These are phyloP conservation scores for Catalaphyllia jardinei DNA, from an alignment of 64 coral and sea anemone species.

Conservation along the genomic window DNA sequence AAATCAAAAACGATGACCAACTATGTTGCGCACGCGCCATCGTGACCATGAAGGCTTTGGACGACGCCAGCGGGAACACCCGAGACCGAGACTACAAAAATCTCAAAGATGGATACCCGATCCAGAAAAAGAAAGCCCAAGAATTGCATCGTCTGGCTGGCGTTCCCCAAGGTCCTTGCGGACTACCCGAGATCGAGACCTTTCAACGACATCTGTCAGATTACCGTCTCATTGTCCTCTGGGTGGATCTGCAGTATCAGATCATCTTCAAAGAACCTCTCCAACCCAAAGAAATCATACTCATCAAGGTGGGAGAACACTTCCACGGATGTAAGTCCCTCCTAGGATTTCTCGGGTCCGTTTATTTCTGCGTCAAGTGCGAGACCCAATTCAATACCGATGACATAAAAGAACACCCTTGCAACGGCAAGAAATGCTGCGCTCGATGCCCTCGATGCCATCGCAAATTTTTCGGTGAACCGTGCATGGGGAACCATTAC, in stretches of 20 bases:
- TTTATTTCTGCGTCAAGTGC: not conserved
- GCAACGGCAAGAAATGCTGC: not conserved
- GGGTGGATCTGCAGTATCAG: slow-evolving; percentile 27
- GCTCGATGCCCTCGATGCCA: not conserved
- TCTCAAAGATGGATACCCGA: too few relatives aligned
- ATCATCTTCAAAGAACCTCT: slow-evolving; percentile 38
- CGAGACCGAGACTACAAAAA: too few relatives aligned
- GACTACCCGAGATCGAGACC: slow-evolving; percentile 24
- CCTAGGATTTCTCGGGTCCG: slow-evolving; percentile 27
- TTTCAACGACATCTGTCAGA: not conserved
- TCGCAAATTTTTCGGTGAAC: too few relatives aligned
- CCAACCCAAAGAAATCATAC: not conserved
- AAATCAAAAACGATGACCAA: too few relatives aligned
- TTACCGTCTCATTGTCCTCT: slow-evolving; percentile 56
- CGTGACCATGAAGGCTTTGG: too few relatives aligned
- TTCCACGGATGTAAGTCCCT: slow-evolving; percentile 48
- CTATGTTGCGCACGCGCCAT: too few relatives aligned
- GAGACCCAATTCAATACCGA: not conserved
- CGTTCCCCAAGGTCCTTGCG: too few relatives aligned
- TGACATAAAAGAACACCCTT: not conserved
- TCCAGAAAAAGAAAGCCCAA: too few relatives aligned
- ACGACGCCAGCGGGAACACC: too few relatives aligned
- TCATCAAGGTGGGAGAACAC: slow-evolving; percentile 23
- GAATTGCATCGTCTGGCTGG: too few relatives aligned
- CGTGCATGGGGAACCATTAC: too few relatives aligned